Evolutionary conservation across 2,113 vertebrate species (phyloP).

Genomic region (Indri indri): DNA sequence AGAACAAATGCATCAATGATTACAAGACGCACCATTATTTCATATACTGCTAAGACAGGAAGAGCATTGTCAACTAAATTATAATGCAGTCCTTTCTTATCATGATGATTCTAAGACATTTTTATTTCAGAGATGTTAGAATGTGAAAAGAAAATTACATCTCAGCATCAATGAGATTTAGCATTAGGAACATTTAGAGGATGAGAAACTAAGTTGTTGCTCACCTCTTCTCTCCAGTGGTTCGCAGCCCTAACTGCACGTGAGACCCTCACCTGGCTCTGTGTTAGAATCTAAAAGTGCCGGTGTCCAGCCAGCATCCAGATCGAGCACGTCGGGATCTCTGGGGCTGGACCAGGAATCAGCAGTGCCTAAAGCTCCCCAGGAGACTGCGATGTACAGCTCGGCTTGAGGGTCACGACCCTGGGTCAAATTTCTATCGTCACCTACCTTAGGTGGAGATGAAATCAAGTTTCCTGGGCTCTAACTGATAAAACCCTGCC

Average conservation of each 20-base stretch:
- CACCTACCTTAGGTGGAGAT: neutral
- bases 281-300: neutral
- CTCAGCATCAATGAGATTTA: neutral
- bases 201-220: neutral
- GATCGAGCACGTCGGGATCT: too few relatives aligned
- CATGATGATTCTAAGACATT: neutral
- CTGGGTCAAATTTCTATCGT: neutral
- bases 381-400: neutral
- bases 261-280: neutral
- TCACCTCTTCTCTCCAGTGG: neutral
- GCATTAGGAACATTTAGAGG: neutral
- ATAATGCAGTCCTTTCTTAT: neutral
- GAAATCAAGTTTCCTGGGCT: neutral
- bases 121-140: neutral
- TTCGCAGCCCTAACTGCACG: neutral
- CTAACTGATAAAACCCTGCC: neutral
- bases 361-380: too few relatives aligned
- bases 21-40: neutral
- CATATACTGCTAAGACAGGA: neutral
- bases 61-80: neutral
- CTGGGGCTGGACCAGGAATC: neutral
- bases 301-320: too few relatives aligned
- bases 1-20: neutral
- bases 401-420: neutral
- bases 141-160: slow-evolving; percentile 40